Evolutionary conservation across 2,113 vertebrate species (phyloP), one percentile per base, ranked within the genome.

Genomic region (Ctenodactylus gundi): DNA sequence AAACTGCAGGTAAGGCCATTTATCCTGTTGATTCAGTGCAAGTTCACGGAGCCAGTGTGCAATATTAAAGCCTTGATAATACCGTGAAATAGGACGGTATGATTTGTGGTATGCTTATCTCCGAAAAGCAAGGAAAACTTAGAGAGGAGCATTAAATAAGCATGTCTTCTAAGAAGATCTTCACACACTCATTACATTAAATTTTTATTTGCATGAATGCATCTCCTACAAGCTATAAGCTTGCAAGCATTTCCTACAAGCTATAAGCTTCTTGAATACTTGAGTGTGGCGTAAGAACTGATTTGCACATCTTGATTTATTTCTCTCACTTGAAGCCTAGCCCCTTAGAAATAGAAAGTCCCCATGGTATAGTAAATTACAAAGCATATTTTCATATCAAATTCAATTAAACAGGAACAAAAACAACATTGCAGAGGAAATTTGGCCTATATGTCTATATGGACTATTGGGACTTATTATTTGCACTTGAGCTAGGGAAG

Each of bases 371-470:
- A 58, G 1, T n/a, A 31, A 67, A 15, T 82, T 60, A 58, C 17
- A 77, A 82, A 23, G 68, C 13, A 27, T 34, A 83, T 81, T 93
- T 95, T 92, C 25, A 77, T 46, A 93, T 91, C 20, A 36, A 27
- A 51, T 70, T 31, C 41, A 88, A 34, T 86, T 44, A 72, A 25
- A 65, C 39, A 68, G 11, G 77, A 53, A 91, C 31, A 34, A 39
- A 90, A 21, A 25, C 13, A 65, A 27, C 10, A 18, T 82, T 10
- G 2, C 46, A 57, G 39, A 72, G n/a, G 23, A 83, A 55, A 51
- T 49, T 55, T 73, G 55, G 91, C 21, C 76, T 75, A 49, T 57
- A 46, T 81, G 20, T 55, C 51, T 91, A 46, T 20, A 68, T 51
- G 18, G 18, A 55, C 81, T 53, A 60, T 17, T 31, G 25, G 41